Evolutionary conservation across 2,113 vertebrate species (phyloP).

Genomic region (Raphicerus campestris): DNA sequence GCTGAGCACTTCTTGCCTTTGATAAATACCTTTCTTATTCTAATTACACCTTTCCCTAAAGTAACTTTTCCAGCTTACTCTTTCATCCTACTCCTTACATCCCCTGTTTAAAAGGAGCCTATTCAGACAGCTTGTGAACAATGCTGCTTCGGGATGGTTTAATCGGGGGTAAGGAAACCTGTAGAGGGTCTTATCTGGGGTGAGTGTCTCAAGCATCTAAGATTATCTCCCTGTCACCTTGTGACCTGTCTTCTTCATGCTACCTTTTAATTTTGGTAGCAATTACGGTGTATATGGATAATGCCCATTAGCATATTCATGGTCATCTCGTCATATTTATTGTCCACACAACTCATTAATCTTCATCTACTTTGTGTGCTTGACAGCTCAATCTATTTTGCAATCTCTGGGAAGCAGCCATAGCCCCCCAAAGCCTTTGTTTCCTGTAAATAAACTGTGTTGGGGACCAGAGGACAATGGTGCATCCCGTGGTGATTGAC

Average conservation of each 20-base stretch:
- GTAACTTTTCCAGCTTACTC: slow-evolving; percentile 73
- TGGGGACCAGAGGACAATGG: slow-evolving; percentile 84
- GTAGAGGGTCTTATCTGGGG: slow-evolving; percentile 81
- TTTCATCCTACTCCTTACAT: slow-evolving; percentile 56
- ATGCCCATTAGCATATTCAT: slow-evolving; percentile 99
- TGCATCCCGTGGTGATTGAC: slow-evolving; percentile 89
- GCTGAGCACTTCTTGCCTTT: slow-evolving; percentile 48
- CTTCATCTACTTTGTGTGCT: slow-evolving; percentile 95
- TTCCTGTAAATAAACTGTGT: slow-evolving; percentile 88
- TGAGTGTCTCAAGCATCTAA: slow-evolving; percentile 86
- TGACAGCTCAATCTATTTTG: slow-evolving; percentile 99
- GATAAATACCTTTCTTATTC: slow-evolving; percentile 76
- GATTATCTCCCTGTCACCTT: slow-evolving; percentile 88
- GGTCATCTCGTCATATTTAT: slow-evolving; percentile 98
- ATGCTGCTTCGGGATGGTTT: slow-evolving; percentile 81
- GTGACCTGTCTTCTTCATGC: slow-evolving; percentile 83
- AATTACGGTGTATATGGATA: slow-evolving; percentile 95
- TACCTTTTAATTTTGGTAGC: slow-evolving; percentile 90
- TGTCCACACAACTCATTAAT: slow-evolving; percentile 98
- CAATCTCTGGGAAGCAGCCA: slow-evolving; percentile 90
- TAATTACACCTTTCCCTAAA: slow-evolving; percentile 73
- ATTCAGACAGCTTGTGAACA: slow-evolving; percentile 82
- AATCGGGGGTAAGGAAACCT: slow-evolving; percentile 81
- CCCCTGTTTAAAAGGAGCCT: slow-evolving; percentile 75
- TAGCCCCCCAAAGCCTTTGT: slow-evolving; percentile 89